phyloP scores from a whole-genome alignment of 2,888 invertebrate species.

The Drosophila suboccidentalis region DNA sequence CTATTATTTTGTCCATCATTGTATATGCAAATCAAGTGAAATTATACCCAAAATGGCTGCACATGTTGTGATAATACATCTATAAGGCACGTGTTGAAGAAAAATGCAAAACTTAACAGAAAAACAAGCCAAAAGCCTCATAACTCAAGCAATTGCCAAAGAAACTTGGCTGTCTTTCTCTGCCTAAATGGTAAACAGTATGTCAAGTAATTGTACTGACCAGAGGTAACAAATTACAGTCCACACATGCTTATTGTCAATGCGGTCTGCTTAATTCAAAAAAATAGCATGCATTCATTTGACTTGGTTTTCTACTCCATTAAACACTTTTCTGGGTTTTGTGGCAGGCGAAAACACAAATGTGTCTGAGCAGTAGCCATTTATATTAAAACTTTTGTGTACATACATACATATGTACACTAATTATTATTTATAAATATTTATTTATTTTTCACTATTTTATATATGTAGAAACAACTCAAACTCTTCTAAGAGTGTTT shows the following conservation, averaged over 20 bases:
- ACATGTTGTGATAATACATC: constrained; percentile 15
- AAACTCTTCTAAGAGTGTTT: too few species aligned
- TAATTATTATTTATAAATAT: too few species aligned
- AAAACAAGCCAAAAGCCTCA: constrained; percentile 40
- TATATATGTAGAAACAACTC: too few species aligned
- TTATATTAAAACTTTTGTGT: neutral
- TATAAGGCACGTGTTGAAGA: constrained; percentile 27
- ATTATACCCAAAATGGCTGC: constrained; percentile 8
- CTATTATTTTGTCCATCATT: too few species aligned
- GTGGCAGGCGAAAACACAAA: too few species aligned
- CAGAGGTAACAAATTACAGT: neutral
- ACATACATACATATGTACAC: too few species aligned
- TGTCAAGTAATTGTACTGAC: neutral
- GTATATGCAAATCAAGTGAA: constrained; percentile 51
- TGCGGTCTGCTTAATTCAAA: too few species aligned
- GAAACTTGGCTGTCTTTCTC: neutral
- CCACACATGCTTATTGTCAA: neutral
- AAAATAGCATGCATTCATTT: too few species aligned
- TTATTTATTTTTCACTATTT: too few species aligned
- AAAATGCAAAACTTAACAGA: neutral
- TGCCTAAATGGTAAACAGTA: neutral
- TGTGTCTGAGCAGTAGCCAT: neutral
- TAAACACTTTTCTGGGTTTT: neutral
- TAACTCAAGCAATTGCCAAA: constrained; percentile 32
- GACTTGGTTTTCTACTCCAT: too few species aligned